phyloP scores from a whole-genome alignment of 2,113 vertebrate genomes.

The Gracilinanus agilis region DNA sequence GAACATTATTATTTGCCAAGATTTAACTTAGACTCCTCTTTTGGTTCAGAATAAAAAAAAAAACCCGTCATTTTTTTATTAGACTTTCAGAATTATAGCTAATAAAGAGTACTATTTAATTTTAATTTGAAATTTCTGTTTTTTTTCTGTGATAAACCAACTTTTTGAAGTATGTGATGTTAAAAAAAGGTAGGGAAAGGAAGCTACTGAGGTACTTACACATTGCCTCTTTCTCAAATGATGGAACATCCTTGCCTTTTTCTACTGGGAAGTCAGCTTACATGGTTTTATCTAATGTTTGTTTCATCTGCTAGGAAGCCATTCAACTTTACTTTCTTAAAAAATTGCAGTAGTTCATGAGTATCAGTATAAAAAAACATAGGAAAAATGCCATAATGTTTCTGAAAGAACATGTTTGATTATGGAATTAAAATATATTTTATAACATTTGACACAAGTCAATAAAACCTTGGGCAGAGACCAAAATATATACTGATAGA shows the following conservation, averaged over 20 bases:
- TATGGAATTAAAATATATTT: background rate
- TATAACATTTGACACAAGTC: background rate
- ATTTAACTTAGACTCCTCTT: no score
- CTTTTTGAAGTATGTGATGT: no score
- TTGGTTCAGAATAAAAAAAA: no score
- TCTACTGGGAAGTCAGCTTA: background rate
- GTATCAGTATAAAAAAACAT: background rate
- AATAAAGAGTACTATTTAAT: no score
- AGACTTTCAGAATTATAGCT: no score
- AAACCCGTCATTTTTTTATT: no score
- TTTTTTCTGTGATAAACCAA: no score
- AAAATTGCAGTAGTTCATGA: background rate
- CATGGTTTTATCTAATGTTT: background rate
- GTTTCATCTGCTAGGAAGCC: background rate
- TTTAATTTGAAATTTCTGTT: no score
- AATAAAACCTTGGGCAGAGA: background rate
- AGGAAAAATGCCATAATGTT: background rate
- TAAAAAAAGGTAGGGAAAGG: background rate
- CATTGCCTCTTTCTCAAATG: background rate
- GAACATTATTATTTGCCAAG: no score
- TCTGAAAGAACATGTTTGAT: background rate
- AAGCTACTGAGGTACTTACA: background rate
- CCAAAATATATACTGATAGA: background rate
- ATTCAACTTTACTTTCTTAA: background rate
- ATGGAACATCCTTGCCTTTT: background rate